Conservation (phyloP, 2,888 invertebrate genomes). For the Vanessa cardui region DNA sequence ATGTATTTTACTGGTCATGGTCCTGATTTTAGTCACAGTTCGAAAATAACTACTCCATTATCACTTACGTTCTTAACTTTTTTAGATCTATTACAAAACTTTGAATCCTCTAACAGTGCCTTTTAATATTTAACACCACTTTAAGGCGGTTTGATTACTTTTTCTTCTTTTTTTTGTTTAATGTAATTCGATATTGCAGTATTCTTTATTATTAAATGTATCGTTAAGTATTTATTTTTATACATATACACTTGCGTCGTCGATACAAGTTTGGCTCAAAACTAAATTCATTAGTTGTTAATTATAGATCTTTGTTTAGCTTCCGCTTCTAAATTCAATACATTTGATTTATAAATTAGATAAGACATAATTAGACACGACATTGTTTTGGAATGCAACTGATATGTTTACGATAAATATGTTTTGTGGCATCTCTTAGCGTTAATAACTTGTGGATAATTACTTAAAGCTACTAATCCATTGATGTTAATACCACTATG, state of each 20-base stretch:
- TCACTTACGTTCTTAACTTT: neutral
- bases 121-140: neutral
- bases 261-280: constrained; percentile 57
- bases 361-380: constrained; percentile 51
- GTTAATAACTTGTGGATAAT: constrained; percentile 21
- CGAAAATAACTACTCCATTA: constrained; percentile 15
- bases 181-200: too few species aligned
- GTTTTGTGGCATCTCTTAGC: constrained; percentile 62
- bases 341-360: constrained; percentile 52
- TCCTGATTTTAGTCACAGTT: constrained; percentile 27
- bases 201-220: neutral
- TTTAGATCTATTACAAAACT: neutral
- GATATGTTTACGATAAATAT: constrained; percentile 41
- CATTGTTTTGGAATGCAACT: constrained; percentile 41
- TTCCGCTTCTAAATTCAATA: constrained; percentile 57
- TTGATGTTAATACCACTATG: neutral
- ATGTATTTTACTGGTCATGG: constrained; percentile 30
- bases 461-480: neutral
- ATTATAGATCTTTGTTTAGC: constrained; percentile 65
- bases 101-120: neutral
- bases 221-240: constrained; percentile 28
- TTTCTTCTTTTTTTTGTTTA: neutral
- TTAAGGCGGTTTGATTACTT: neutral
- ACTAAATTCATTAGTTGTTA: constrained; percentile 53
- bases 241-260: constrained; percentile 51